Base-by-base conservation (phyloP, 2,797 vertebrate species). In the Anguilla obscura region DNA sequence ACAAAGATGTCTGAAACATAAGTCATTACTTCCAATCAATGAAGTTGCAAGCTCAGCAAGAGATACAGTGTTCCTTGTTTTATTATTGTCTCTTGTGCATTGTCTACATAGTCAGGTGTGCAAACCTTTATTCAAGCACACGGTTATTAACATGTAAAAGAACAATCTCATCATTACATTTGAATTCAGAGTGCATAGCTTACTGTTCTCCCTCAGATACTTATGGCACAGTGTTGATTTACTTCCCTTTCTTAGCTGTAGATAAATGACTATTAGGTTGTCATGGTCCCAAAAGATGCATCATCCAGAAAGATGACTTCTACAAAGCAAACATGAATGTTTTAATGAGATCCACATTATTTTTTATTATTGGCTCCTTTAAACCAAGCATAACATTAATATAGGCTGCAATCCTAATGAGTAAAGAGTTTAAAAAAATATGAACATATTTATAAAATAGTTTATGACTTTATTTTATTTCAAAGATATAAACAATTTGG, bases 241-340 rank as follows among this genome's bases (percentile, higher is more conserved):
- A 88, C 87, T 89, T 88, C 88, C 86, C 86, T 76, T 80, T 66
- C 89, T 88, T 91, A 89, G 85, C 86, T 90, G 86, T 82, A 86
- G 84, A 87, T 85, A 86, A 86, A 86, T 69, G 56, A 27, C 56
- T 85, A 82, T 88, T 86, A 89, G 85, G 89, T 48, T 85, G 63
- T 7, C 1, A 14, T 14, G 4, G n/a, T 6, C 12, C 27, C 63
- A 27, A 69, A 69, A 69, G 63, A 27, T 2, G 56, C 16, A 69
- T 69, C 63, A 6, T 69, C 63, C 63, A 69, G 63, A 69, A n/a
- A 69, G 24, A 8, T 24, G 63, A 69, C 24, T 69, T 58, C 0
- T 56, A 58, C 24, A n/a, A 69, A 69, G 1, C 5, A 69, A 69
- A n/a, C 63, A 66, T 69, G 5, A n/a, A 69, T 69, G n/a, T 69